phyloP scores from a whole-genome alignment of 1,140 invertebrate species.

The Lepidurus apus region DNA sequence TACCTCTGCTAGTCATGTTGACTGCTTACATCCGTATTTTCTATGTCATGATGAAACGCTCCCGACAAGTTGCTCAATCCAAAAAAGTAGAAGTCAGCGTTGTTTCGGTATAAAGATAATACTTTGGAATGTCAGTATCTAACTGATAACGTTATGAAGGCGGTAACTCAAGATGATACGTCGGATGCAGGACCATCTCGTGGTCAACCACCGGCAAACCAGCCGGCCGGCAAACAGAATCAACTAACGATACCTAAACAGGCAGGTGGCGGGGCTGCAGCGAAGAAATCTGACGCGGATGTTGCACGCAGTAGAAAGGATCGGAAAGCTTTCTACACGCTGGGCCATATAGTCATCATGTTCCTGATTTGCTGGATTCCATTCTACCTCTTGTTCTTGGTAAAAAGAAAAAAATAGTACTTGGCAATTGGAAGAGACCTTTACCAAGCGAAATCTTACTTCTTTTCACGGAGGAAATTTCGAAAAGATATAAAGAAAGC shows the following conservation, averaged over 20 bases:
- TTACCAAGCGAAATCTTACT: conserved; percentile 24
- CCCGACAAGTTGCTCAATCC: conserved; percentile 35
- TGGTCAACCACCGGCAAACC: background rate
- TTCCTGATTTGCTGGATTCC: conserved; percentile 53
- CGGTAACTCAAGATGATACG: background rate
- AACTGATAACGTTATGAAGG: background rate
- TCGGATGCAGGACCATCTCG: background rate
- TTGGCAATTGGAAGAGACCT: background rate
- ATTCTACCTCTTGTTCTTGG: conserved; percentile 46
- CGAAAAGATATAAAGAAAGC: too few relatives aligned
- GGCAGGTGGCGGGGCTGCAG: background rate
- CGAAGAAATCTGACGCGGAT: conserved; percentile 33
- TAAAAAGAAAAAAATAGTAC: conserved; percentile 25
- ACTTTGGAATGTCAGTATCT: background rate
- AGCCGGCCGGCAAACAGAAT: background rate
- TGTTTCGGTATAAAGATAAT: background rate
- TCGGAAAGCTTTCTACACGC: conserved; percentile 37
- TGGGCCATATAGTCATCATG: conserved; percentile 45
- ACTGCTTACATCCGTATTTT: conserved; percentile 43
- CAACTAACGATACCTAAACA: conserved; percentile 1
- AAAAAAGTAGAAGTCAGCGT: conserved; percentile 27
- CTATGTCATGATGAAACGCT: conserved; percentile 39
- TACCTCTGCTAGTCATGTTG: conserved; percentile 42
- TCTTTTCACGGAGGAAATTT: too few relatives aligned
- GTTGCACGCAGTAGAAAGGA: conserved; percentile 35